These are phyloP conservation scores for Phortica okadai DNA, from an alignment of 2,888 invertebrate genomes.

Conservation along the genomic window DNA sequence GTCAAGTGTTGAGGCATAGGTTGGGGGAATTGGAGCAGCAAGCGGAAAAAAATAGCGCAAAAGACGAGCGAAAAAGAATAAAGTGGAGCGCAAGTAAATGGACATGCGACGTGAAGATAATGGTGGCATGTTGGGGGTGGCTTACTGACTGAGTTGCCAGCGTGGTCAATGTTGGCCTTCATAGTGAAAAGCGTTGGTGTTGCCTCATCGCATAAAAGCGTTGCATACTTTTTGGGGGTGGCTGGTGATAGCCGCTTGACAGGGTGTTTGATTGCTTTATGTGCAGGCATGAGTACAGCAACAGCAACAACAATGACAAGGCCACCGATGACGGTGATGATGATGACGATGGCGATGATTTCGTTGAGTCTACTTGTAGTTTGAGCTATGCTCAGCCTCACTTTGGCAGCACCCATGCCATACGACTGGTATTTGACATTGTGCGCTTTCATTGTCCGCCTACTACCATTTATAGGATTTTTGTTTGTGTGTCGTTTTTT, in stretches of 20 bases:
- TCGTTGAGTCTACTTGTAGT: background rate
- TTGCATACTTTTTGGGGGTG: conserved; percentile 21
- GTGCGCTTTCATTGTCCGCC: conserved; percentile 31
- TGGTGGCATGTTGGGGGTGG: conserved; percentile 2
- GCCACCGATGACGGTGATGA: background rate
- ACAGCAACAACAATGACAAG: no score
- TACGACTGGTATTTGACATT: conserved; percentile 25
- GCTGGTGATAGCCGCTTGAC: conserved; percentile 13
- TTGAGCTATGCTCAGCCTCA: background rate
- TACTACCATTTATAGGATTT: background rate
- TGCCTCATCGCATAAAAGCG: background rate
- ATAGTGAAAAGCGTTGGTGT: background rate
- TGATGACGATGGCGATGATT: conserved; percentile 16
- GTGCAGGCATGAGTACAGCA: background rate
- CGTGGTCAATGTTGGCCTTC: conserved; percentile 4
- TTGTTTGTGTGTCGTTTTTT: conserved; percentile 8
- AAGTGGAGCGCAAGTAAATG: conserved; percentile 34
- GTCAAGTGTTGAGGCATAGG: background rate
- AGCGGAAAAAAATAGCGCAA: conserved; percentile 47
- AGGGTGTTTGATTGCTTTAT: conserved; percentile 26
- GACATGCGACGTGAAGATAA: conserved; percentile 19
- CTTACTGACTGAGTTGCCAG: background rate
- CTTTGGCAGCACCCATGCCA: background rate
- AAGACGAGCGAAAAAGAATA: conserved; percentile 39
- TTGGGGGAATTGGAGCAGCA: background rate